Evolutionary conservation across 2,797 vertebrate species (phyloP), one percentile per base, ranked within the genome.

Genomic region (Neoniphon sammara): DNA sequence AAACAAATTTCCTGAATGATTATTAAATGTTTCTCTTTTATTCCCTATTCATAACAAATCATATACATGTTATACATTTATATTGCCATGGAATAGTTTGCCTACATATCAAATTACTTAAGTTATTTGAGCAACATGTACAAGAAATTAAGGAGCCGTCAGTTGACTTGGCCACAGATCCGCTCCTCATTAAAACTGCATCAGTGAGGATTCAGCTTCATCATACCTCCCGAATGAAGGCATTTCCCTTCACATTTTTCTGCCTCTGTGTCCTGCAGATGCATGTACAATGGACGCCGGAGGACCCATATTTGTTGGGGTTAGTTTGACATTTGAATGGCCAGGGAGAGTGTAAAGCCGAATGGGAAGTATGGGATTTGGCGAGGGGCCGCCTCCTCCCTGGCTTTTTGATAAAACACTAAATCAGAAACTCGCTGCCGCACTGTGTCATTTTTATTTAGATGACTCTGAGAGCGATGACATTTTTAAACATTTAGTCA

Each of bases 111-210:
- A 58, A 55, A 58, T 30, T 49, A 46, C 36, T 39, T 62, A 39
- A 34, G 23, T 5, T 23, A 30, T n/a, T 27, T 2, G 0, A 47
- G 21, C 21, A 62, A 34, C 6, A 6, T 30, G 17, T 67, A 6
- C 30, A 31, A 31, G 7, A 49, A 18, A 56, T 57, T 23, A 4
- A 47, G 11, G 61, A 58, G 49, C 54, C 27, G 39, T 69, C 68
- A 74, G 80, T 58, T 72, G 70, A 61, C 47, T n/a, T 49, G 64
- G 30, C 64, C 70, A 39, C 67, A 71, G 59, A 59, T 31, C 78
- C 67, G 0, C 55, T 66, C 52, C 80, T 82, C 68, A 77, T 81
- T 87, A 84, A 87, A 79, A 66, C 74, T 79, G 77, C 79, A 79
- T 84, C 81, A 82, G 66, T 39, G 64, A 66, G 60, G 78, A 85